Evolutionary conservation across 2,888 invertebrate genomes (phyloP).

Genomic region (Automeris io): DNA sequence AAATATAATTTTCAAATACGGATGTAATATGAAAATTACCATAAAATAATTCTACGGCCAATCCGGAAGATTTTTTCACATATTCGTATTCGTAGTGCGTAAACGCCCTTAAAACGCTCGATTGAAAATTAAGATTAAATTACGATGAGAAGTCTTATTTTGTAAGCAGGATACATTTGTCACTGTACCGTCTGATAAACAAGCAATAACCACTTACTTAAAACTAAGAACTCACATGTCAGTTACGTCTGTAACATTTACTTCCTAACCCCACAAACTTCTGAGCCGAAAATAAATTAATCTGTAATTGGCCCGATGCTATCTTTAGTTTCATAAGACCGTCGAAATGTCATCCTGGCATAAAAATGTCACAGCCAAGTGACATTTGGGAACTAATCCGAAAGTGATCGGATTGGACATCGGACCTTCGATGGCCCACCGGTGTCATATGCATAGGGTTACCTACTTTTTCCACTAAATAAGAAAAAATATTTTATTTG

Average conservation of each 20-base stretch:
- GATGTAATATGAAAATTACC: too few species aligned
- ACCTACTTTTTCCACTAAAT: too few species aligned
- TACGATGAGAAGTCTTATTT: too few species aligned
- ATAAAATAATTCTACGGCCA: too few species aligned
- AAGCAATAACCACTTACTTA: constrained; percentile 3
- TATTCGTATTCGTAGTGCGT: too few species aligned
- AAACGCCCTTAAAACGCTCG: too few species aligned
- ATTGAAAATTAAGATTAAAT: too few species aligned
- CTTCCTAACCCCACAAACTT: constrained; percentile 5
- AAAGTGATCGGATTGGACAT: constrained; percentile 58
- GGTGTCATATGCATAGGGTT: constrained; percentile 1
- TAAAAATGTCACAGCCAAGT: constrained; percentile 72
- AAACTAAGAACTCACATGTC: constrained; percentile 3
- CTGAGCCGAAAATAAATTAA: constrained; percentile 48
- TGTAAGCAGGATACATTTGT: too few species aligned
- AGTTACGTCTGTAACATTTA: constrained; percentile 4
- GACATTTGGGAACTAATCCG: constrained; percentile 73
- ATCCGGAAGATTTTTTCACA: too few species aligned
- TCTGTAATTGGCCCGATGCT: constrained; percentile 68
- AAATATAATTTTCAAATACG: too few species aligned
- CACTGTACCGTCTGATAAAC: too few species aligned
- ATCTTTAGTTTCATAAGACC: constrained; percentile 54
- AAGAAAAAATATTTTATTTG: too few species aligned
- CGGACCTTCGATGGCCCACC: constrained; percentile 4
- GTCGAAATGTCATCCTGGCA: constrained; percentile 64